phyloP scores from a whole-genome alignment of 2,113 vertebrate species.

The Todiramphus saurophagus region DNA sequence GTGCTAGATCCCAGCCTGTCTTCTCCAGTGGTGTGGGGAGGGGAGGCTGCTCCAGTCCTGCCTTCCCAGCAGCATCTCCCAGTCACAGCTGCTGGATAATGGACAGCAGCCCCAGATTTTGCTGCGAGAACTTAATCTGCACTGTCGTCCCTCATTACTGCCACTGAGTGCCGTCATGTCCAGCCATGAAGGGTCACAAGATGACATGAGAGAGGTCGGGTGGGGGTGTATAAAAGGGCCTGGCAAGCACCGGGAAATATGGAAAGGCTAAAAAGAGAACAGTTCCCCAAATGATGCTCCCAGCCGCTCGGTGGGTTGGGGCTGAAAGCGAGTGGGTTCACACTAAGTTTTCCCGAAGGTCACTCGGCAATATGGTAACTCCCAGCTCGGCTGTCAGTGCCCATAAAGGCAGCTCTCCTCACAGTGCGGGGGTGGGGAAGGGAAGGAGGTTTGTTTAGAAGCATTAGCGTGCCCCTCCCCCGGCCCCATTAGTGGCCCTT shows the following conservation, averaged over 20 bases:
- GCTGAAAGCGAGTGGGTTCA: slow-evolving; percentile 50
- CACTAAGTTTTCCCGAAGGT: slow-evolving; percentile 69
- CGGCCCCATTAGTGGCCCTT: slow-evolving; percentile 82
- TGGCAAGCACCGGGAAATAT: background rate
- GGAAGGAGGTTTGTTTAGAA: slow-evolving; percentile 80
- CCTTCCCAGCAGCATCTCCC: slow-evolving; percentile 14
- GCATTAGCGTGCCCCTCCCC: slow-evolving; percentile 78
- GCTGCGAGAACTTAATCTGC: background rate
- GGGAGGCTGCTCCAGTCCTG: background rate
- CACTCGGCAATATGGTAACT: slow-evolving; percentile 70
- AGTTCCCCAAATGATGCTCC: slow-evolving; percentile 19
- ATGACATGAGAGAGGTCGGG: slow-evolving; percentile 45
- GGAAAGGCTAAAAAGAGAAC: slow-evolving; percentile 22
- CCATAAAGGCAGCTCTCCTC: slow-evolving; percentile 65
- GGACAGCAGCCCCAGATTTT: background rate
- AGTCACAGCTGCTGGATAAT: background rate
- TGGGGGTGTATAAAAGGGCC: background rate
- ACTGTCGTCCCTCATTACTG: slow-evolving; percentile 18
- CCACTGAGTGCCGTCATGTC: slow-evolving; percentile 44
- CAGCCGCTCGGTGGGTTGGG: slow-evolving; percentile 4
- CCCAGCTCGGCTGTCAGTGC: slow-evolving; percentile 61
- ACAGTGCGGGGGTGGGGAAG: slow-evolving; percentile 43
- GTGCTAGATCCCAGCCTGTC: background rate
- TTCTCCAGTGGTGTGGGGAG: background rate
- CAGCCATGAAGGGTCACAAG: slow-evolving; percentile 41